A percentile compares a stretch with the other conserved stretches of the same genome.
Conservation (phyloP, 2,888 invertebrate genomes). For the Caprella mutica region DNA sequence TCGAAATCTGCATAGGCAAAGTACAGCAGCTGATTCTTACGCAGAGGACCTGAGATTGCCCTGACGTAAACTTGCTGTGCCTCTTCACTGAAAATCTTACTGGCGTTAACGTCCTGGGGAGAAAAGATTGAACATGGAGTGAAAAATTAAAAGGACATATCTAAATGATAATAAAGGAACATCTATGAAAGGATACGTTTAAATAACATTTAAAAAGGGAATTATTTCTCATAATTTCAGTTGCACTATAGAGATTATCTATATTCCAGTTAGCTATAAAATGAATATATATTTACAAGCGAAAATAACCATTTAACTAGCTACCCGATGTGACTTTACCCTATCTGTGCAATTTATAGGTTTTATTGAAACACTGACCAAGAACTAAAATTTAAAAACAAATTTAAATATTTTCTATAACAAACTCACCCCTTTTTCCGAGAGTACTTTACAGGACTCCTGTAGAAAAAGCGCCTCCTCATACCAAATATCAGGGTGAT, state of each 20-base stretch:
- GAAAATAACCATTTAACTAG: no score
- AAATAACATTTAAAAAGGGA: not conserved
- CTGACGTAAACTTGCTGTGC: constrained; percentile 90
- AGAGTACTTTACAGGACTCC: constrained; percentile 80
- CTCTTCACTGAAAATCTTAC: constrained; percentile 86
- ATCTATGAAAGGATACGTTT: not conserved
- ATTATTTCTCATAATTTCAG: no score
- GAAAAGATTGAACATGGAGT: no score
- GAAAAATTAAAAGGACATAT: no score
- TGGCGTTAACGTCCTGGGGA: constrained; percentile 86
- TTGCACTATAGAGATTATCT: no score
- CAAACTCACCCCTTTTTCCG: constrained; percentile 77
- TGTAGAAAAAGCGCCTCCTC: constrained; percentile 96
- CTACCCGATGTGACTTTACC: no score
- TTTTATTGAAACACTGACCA: not conserved
- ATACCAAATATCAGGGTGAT: constrained; percentile 98
- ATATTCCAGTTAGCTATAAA: no score
- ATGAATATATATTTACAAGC: no score
- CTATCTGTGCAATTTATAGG: no score
- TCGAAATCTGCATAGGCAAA: constrained; percentile 99
- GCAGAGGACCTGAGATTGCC: constrained; percentile 76
- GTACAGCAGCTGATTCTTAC: constrained; percentile 82
- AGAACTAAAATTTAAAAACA: not conserved
- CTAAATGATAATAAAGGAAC: not conserved
- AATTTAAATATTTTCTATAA: no score